phyloP scores from a whole-genome alignment of 2,113 vertebrate genomes.

The Eulemur rufifrons region DNA sequence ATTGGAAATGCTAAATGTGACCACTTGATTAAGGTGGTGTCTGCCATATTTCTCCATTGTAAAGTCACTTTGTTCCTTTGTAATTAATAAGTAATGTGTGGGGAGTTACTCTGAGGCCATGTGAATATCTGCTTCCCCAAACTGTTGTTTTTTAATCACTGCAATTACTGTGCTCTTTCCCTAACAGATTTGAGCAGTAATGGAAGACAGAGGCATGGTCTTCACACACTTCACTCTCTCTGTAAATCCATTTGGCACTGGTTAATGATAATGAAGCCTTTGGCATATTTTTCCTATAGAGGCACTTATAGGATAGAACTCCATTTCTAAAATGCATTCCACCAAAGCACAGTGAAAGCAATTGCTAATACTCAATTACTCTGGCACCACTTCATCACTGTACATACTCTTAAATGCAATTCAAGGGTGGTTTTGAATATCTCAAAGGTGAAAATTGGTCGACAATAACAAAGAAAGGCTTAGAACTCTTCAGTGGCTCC shows the following conservation, averaged over 20 bases:
- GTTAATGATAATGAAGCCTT: slow-evolving; percentile 67
- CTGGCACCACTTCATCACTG: slow-evolving; percentile 53
- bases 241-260: slow-evolving; percentile 64
- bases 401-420: slow-evolving; percentile 47
- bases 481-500: not conserved
- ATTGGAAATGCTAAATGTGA: not conserved
- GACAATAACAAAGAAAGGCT: not conserved
- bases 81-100: slow-evolving; percentile 58
- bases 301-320: slow-evolving; percentile 66
- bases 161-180: slow-evolving; percentile 31
- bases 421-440: slow-evolving; percentile 37
- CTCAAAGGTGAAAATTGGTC: slow-evolving; percentile 48
- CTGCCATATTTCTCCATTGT: slow-evolving; percentile 6
- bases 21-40: slow-evolving; percentile 7
- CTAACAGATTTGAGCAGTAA: slow-evolving; percentile 44
- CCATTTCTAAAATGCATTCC: slow-evolving; percentile 73
- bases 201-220: slow-evolving; percentile 12
- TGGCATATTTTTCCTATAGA: slow-evolving; percentile 62
- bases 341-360: slow-evolving; percentile 69
- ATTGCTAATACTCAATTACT: slow-evolving; percentile 73
- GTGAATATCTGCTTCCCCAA: slow-evolving; percentile 41
- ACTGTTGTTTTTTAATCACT: slow-evolving; percentile 57
- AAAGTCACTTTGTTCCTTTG: slow-evolving; percentile 1
- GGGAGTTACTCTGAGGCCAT: slow-evolving; percentile 8
- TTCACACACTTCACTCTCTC: slow-evolving; percentile 34